Evolutionary conservation across 2,113 vertebrate species (phyloP), one percentile per base, ranked within the genome.

Genomic region (Ceyx cyanopectus): DNA sequence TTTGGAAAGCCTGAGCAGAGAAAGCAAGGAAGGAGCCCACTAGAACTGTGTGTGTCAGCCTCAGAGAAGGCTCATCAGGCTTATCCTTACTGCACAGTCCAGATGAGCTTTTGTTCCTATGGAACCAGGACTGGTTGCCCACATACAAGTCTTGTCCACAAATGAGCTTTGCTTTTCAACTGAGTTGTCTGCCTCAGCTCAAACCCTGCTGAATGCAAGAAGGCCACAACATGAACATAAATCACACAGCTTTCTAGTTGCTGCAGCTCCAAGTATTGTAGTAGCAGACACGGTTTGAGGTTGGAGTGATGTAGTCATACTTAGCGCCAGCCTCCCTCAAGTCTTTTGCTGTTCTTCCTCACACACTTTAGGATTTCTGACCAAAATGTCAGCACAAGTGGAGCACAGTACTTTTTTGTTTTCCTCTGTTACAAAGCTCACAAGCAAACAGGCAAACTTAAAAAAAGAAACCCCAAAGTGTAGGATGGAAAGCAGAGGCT

Each of bases 81-180:
- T 69, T 48, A 24, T 48, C 56, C 29, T 43, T 46, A 40, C 26
- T 53, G 24, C 43, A 13, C 37, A 10, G 21, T 17, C 50, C 43
- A 32, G 34, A 14, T 30, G 62, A 68, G 37, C 6, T 62, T 74
- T 57, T 27, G 10, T 37, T 58, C 1, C 0, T 34, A 14, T 56
- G 46, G 24, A 53, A n/a, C n/a, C 1, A 0, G 30, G 41, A 60
- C 40, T 3, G 1, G 30, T 57, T 48, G 29, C 37, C 50, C 43
- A 34, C 15, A 6, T 5, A 7, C 23, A 43, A 48, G 15, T 41
- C 37, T 16, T 41, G 45, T 37, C 41, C 7, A 14, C 53, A 74
- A 48, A 45, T n/a, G 7, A 58, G 30, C 20, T 46, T 27, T 41
- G 72, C 23, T 63, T 73, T 74, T 58, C 73, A 40, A 2, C 0